Percentiles rank a stretch among this genome's conserved stretches.
These are phyloP conservation scores for Halictus rubicundus DNA, from an alignment of 1,140 invertebrate species.

Conservation along the genomic window DNA sequence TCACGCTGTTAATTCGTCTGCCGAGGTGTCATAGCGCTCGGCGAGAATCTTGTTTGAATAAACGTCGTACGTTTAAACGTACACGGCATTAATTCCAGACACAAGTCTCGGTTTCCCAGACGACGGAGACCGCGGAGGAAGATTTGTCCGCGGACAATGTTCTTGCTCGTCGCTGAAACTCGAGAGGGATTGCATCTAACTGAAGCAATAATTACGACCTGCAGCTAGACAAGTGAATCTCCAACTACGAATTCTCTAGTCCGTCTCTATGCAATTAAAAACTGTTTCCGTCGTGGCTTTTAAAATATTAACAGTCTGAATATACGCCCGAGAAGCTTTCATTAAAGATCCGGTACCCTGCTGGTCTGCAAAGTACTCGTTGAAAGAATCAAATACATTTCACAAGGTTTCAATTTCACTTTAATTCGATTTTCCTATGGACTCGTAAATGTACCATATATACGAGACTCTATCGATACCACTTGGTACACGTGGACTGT, in stretches of 20 bases:
- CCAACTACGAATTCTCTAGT: not conserved
- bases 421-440: too few species aligned
- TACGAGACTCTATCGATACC: too few species aligned
- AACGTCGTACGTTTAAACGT: constrained; percentile 39
- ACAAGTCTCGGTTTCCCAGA: constrained; percentile 28
- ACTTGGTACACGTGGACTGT: too few species aligned
- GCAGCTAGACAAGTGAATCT: not conserved
- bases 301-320: too few species aligned
- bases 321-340: too few species aligned
- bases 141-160: constrained; percentile 46
- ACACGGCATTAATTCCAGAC: constrained; percentile 44
- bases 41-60: constrained; percentile 27
- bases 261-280: not conserved
- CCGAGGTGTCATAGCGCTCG: constrained; percentile 5
- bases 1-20: not conserved
- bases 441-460: too few species aligned
- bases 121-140: not conserved
- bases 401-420: too few species aligned
- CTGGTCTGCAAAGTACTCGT: too few species aligned
- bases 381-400: too few species aligned
- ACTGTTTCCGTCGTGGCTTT: too few species aligned
- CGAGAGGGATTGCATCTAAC: constrained; percentile 38
- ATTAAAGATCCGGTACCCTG: too few species aligned
- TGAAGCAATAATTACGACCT: not conserved
- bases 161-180: constrained; percentile 14